Evolutionary conservation across 2,113 vertebrate genomes (phyloP).

Genomic region (Anhinga rufa): DNA sequence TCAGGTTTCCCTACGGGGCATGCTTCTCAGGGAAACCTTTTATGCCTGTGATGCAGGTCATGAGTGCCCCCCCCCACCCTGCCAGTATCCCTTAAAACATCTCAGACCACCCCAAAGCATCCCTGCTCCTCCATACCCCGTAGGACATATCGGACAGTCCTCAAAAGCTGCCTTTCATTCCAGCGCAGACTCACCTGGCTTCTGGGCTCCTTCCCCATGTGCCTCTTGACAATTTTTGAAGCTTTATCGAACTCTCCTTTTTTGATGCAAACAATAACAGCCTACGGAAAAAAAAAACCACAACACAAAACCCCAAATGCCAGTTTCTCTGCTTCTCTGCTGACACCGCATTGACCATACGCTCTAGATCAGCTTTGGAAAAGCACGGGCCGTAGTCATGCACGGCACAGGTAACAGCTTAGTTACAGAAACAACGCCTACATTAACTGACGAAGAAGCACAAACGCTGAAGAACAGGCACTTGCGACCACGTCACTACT

Average conservation of each 20-base stretch:
- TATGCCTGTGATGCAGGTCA: rapidly evolving
- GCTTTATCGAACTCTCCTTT: slow-evolving; percentile 82
- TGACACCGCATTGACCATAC: rapidly evolving
- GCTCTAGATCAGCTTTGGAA: not conserved
- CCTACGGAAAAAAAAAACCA: slow-evolving; percentile 62
- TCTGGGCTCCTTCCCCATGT: slow-evolving; percentile 71
- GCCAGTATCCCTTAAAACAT: not conserved
- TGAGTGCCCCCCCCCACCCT: no score
- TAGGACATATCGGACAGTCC: rapidly evolving
- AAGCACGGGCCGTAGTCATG: rapidly evolving
- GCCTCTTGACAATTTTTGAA: slow-evolving; percentile 71
- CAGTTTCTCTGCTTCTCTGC: not conserved
- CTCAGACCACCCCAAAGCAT: not conserved
- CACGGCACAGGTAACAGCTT: not conserved
- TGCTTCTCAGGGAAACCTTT: not conserved
- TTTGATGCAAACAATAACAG: slow-evolving; percentile 81
- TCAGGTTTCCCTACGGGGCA: not conserved
- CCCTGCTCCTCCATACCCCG: rapidly evolving
- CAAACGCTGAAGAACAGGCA: rapidly evolving
- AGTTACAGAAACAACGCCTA: not conserved
- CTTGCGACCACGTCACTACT: no score
- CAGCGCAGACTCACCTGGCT: slow-evolving; percentile 73
- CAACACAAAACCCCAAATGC: not conserved
- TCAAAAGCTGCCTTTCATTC: not conserved
- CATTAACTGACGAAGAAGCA: not conserved